A percentile compares a stretch with the other conserved stretches of the same genome.
Evolutionary conservation across 2,797 vertebrate species (phyloP).

Genomic region (Rallus crepitans): DNA sequence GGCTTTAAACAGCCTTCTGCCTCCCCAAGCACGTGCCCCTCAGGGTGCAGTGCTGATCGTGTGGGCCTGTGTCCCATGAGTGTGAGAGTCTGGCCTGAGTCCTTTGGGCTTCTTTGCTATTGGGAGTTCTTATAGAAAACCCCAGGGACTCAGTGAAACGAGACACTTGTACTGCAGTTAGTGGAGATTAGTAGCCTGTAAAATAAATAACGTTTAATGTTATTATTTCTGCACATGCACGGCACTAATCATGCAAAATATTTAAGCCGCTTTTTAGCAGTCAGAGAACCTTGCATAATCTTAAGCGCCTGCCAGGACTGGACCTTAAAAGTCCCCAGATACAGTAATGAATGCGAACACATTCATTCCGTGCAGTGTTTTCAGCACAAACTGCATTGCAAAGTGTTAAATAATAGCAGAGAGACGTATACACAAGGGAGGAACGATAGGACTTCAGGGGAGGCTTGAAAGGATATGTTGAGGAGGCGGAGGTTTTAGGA

Average conservation of each 20-base stretch:
- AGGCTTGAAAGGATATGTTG: slow-evolving; percentile 55
- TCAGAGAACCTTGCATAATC: slow-evolving; percentile 27
- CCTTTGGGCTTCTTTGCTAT: not conserved
- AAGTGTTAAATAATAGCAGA: slow-evolving; percentile 69
- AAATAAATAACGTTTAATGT: not conserved
- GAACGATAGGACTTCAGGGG: slow-evolving; percentile 51
- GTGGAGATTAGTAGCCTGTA: not conserved
- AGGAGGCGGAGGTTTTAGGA: slow-evolving; percentile 57
- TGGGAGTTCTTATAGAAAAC: not conserved
- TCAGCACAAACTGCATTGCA: slow-evolving; percentile 57
- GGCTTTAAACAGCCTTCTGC: not conserved
- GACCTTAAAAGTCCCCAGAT: not conserved
- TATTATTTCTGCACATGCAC: slow-evolving; percentile 4
- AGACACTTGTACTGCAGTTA: not conserved
- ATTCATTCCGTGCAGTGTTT: slow-evolving; percentile 26
- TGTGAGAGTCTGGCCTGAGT: not conserved
- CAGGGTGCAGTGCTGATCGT: not conserved
- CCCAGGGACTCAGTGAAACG: not conserved
- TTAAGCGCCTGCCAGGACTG: not conserved
- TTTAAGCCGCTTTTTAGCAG: slow-evolving; percentile 33
- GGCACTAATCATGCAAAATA: slow-evolving; percentile 27
- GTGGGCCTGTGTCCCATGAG: not conserved
- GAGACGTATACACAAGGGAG: slow-evolving; percentile 49
- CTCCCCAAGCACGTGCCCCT: not conserved
- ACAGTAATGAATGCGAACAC: not conserved